These are phyloP conservation scores for Limnephilus lunatus DNA, from an alignment of 2,888 invertebrate species.

Conservation along the genomic window DNA sequence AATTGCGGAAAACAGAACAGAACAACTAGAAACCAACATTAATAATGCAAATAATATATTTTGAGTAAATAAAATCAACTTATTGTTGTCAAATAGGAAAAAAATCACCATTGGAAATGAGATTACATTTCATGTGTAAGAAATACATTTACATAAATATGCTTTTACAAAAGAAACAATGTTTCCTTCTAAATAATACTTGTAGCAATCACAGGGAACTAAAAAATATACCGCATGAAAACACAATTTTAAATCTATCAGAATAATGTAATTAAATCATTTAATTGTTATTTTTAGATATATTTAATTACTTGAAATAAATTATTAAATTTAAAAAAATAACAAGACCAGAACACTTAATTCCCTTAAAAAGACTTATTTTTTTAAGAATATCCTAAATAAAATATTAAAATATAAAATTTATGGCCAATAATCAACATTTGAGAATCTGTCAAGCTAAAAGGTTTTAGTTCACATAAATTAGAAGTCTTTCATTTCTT, in stretches of 20 bases:
- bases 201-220: slow-evolving; percentile 35
- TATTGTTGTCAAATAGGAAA: not conserved
- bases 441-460: not conserved
- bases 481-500: not conserved
- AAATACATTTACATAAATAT: not conserved
- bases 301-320: slow-evolving; percentile 9
- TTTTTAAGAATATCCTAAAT: not conserved
- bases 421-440: not conserved
- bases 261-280: not conserved
- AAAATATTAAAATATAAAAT: not conserved
- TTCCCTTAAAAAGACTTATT: not conserved
- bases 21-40: not conserved
- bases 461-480: not conserved
- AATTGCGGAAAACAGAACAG: not conserved
- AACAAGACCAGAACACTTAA: not conserved
- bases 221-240: slow-evolving; percentile 9
- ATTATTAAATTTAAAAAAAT: slow-evolving; percentile 21
- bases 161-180: not conserved
- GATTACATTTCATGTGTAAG: not conserved
- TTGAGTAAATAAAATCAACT: not conserved
- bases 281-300: not conserved
- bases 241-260: not conserved
- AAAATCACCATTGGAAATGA: not conserved
- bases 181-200: slow-evolving; percentile 38
- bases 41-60: not conserved